A percentile compares a stretch with the other conserved stretches of the same genome.
Conservation (phyloP, 2,113 vertebrate species). For the Falco punctatus region DNA sequence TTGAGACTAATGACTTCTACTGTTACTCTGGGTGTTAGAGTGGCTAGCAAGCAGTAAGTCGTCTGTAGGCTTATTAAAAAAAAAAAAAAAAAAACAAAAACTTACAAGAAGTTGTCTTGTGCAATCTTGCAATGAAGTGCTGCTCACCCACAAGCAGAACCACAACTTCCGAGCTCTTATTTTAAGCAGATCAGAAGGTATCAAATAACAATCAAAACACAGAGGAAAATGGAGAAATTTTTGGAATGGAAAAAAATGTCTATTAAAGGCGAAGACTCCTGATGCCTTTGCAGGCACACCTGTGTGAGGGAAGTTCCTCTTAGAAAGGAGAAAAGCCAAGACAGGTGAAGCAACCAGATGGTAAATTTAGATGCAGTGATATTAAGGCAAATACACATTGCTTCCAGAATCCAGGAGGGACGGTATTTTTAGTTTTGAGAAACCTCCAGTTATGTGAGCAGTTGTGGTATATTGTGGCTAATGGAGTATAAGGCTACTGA, state of each 20-base stretch:
- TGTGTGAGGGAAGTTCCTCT: background rate
- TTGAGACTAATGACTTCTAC: background rate
- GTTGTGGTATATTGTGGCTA: background rate
- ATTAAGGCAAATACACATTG: background rate
- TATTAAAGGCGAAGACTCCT: background rate
- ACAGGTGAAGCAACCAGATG: background rate
- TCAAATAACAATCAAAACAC: background rate
- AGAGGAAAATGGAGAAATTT: background rate
- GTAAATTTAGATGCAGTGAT: background rate
- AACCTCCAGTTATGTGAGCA: background rate
- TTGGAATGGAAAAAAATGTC: background rate
- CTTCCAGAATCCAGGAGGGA: background rate
- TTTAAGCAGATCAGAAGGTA: background rate
- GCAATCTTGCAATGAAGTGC: background rate
- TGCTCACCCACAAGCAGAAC: background rate
- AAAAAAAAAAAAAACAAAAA: too few species aligned
- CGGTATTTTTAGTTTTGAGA: background rate
- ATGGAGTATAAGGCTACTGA: background rate
- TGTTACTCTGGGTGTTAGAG: background rate
- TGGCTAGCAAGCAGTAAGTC: background rate
- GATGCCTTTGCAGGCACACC: background rate
- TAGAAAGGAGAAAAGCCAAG: background rate
- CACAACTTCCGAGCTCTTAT: background rate
- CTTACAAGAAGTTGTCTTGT: background rate
- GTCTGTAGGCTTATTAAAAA: background rate